Base-by-base conservation (phyloP, 2,797 vertebrate genomes). In the Rhinoraja longicauda region DNA sequence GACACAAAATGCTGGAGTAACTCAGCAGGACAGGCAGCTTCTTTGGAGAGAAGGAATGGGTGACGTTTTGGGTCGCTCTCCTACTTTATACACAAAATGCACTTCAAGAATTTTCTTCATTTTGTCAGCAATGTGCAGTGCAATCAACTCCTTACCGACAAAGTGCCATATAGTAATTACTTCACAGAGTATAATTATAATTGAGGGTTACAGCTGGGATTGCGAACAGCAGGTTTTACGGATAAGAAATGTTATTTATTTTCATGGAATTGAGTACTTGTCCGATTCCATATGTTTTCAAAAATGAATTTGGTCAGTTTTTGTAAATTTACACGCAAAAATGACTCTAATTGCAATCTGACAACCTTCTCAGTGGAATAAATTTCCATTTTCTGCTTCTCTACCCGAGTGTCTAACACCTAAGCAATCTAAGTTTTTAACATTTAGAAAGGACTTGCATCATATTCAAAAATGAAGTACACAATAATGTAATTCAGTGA, bases 101-200 rank as follows among this genome's bases (percentile, higher is more conserved):
- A 64, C 5, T 64, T 86, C 19, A 5, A 82, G 45, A 62, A 13
- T 86, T 32, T 32, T 84, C 12, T 62, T 53, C 67, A 92, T 32
- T 53, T 92, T 73, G 53, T 59, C 67, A 53, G 19, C 10, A 59
- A 32, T 32, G 13, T 45, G 32, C 9, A 72, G 21, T 6, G 36
- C 15, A 15, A 92, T n/a, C 9, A 53, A 72, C 67, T 75, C 26
- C 24, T 45, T 2, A 53, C 90, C 73, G 90, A 75, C 73, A 45
- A 73, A 73, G 72, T 73, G 90, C 36, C 90, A 75, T 13, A 92
- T 53, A 67, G 90, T 92, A 92, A 53, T 92, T 92, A 92, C 9
- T 13, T 92, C 39, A 53, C 21, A 53, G 36, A 26, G 70, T 45
- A 36, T 8, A 75, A 92, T 91, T 91, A 73, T 91, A 91, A 91